Evolutionary conservation across 2,113 vertebrate genomes (phyloP).

Genomic region (Atherinomorus stipes): DNA sequence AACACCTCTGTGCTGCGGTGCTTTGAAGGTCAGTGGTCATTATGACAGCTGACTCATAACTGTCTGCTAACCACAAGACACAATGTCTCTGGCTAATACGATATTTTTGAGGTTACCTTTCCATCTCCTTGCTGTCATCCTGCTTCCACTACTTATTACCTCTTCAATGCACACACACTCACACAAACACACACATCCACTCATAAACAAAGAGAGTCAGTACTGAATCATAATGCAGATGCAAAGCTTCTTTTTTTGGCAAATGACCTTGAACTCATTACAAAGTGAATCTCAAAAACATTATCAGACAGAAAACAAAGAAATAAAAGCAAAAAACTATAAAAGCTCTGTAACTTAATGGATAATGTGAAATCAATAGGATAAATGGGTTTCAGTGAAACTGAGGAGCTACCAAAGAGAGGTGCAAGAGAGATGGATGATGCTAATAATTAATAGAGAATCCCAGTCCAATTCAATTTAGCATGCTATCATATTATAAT

Average conservation of each 20-base stretch:
- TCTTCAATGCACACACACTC: not conserved
- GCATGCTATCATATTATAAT: slow-evolving; percentile 15
- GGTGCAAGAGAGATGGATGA: slow-evolving; percentile 16
- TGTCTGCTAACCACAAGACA: slow-evolving; percentile 22
- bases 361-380: slow-evolving; percentile 34
- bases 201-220: slow-evolving; percentile 20
- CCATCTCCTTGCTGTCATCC: slow-evolving; percentile 15
- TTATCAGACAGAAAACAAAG: slow-evolving; percentile 6
- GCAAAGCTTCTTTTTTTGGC: slow-evolving; percentile 32
- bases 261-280: slow-evolving; percentile 32
- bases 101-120: slow-evolving; percentile 19
- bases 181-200: slow-evolving; percentile 6
- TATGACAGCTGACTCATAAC: slow-evolving; percentile 53
- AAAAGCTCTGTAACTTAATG: not conserved
- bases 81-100: slow-evolving; percentile 14
- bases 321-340: not conserved
- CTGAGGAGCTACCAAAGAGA: slow-evolving; percentile 1
- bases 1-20: not conserved
- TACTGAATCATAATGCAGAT: slow-evolving; percentile 26
- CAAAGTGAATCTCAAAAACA: not conserved
- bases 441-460: slow-evolving; percentile 20
- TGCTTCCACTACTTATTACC: slow-evolving; percentile 9
- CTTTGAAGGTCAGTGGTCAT: slow-evolving; percentile 39
- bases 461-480: slow-evolving; percentile 9
- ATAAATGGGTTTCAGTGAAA: slow-evolving; percentile 17